phyloP scores from a whole-genome alignment of 92 coral and sea anemone genomes.

The Phenganax stokvisi region DNA sequence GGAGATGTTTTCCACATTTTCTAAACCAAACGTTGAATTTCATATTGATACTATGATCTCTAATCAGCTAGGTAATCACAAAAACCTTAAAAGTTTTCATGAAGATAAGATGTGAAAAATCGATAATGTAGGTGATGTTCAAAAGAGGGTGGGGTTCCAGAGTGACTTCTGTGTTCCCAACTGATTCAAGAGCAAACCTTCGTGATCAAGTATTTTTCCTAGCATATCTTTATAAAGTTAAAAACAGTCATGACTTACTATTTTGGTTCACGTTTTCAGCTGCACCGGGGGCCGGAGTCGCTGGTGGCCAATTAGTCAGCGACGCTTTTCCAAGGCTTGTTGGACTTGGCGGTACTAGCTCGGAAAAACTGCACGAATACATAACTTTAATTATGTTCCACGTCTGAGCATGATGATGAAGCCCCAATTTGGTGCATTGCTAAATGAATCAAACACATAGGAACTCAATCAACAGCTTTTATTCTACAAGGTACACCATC shows the following conservation, averaged over 20 bases:
- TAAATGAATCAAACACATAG: slow-evolving; percentile 21
- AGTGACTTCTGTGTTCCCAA: neutral
- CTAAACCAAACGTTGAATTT: too few species aligned
- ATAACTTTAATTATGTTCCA: slow-evolving; percentile 88
- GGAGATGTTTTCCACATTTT: too few species aligned
- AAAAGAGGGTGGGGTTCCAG: too few species aligned
- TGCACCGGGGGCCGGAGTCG: slow-evolving; percentile 51
- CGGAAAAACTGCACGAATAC: slow-evolving; percentile 57
- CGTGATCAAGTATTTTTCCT: neutral
- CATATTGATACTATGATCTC: too few species aligned
- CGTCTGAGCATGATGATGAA: slow-evolving; percentile 92
- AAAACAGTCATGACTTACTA: slow-evolving; percentile 41
- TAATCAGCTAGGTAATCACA: too few species aligned
- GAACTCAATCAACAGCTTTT: neutral
- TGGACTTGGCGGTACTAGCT: slow-evolving; percentile 48
- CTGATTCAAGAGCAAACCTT: neutral
- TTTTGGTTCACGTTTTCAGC: slow-evolving; percentile 55
- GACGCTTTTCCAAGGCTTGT: slow-evolving; percentile 44
- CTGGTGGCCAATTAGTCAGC: slow-evolving; percentile 60
- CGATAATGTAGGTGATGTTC: too few species aligned
- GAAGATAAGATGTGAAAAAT: too few species aligned
- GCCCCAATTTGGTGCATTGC: slow-evolving; percentile 67
- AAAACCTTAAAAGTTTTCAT: too few species aligned
- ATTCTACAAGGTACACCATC: neutral
- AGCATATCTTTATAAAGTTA: neutral